Evolutionary conservation across 2,113 vertebrate genomes (phyloP), one percentile per base, ranked within the genome.

Genomic region (Scortum barcoo): DNA sequence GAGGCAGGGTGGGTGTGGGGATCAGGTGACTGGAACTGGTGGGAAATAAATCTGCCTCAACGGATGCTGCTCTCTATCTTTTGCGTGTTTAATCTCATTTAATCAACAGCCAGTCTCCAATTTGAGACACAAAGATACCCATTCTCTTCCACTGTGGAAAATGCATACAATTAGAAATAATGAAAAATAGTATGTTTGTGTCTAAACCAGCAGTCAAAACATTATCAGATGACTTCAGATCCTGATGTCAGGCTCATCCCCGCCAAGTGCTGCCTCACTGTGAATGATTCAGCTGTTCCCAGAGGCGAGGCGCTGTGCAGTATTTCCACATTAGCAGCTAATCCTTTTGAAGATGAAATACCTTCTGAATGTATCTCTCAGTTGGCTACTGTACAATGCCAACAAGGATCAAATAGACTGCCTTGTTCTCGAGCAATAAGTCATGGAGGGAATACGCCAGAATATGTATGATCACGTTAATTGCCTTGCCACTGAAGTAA

Each of bases 321-420:
- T 61, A 51, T 77, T 86, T 79, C 61, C 85, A 78, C 84, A 86
- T 86, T 74, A 76, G 58, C 1, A 78, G 58, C 72, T 83, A 88
- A 91, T 91, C 86, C 82, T 44, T 80, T 58, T 84, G 70, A 86
- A 91, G 83, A 86, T 82, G 73, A 85, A 90, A 85, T 57, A 78
- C 72, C 58, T 79, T 72, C 76, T 85, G 67, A 93, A 78, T 81
- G 73, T 50, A 62, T 80, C 54, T 72, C 72, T 84, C 70, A 46
- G 72, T 70, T 76, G 81, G 88, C 67, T 53, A 67, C 79, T 50
- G 70, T 42, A 72, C 77, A 81, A 57, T 83, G 76, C 86, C 84
- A 91, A 84, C 86, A 78, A 83, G 76, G 83, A 91, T 91, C 78
- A 90, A 88, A 86, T 76, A 69, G 50, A 51, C 58, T 38, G 65